A percentile compares a stretch with the other conserved stretches of the same genome.
These are phyloP conservation scores for Centruroides sculpturatus DNA, from an alignment of 1,140 invertebrate species.

Conservation along the genomic window DNA sequence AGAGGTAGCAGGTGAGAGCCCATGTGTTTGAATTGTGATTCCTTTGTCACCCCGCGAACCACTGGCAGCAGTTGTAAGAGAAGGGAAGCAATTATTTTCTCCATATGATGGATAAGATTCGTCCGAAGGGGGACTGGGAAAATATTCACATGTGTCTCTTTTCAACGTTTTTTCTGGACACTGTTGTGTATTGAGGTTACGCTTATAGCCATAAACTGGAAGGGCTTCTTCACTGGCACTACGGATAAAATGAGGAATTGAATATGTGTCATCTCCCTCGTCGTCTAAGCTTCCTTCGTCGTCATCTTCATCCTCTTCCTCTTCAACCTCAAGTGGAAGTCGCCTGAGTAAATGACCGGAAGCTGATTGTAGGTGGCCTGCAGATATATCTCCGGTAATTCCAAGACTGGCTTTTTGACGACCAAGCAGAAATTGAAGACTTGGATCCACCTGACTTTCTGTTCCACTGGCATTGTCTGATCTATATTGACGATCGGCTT, in stretches of 20 bases:
- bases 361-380: background rate
- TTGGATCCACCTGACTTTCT: constrained; percentile 11
- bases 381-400: background rate
- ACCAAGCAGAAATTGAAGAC: background rate
- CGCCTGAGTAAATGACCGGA: constrained; percentile 2
- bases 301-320: constrained; percentile 12
- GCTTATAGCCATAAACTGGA: constrained; percentile 26
- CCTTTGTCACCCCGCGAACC: background rate
- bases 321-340: constrained; percentile 6
- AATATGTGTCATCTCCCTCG: constrained; percentile 69
- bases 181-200: constrained; percentile 16
- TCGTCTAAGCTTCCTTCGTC: constrained; percentile 46
- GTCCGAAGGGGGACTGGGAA: constrained; percentile 19
- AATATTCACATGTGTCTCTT: constrained; percentile 18
- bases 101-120: constrained; percentile 15
- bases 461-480: constrained; percentile 31
- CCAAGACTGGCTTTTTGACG: background rate
- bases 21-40: background rate
- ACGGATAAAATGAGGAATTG: constrained; percentile 78
- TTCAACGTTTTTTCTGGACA: constrained; percentile 17
- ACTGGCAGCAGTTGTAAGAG: constrained; percentile 4
- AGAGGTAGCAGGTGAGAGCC: constrained; percentile 10
- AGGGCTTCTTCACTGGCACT: constrained; percentile 76
- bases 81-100: constrained; percentile 13
- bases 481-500: constrained; percentile 60